Evolutionary conservation across 2,797 vertebrate genomes (phyloP).

Genomic region (Loriculus beryllinus): DNA sequence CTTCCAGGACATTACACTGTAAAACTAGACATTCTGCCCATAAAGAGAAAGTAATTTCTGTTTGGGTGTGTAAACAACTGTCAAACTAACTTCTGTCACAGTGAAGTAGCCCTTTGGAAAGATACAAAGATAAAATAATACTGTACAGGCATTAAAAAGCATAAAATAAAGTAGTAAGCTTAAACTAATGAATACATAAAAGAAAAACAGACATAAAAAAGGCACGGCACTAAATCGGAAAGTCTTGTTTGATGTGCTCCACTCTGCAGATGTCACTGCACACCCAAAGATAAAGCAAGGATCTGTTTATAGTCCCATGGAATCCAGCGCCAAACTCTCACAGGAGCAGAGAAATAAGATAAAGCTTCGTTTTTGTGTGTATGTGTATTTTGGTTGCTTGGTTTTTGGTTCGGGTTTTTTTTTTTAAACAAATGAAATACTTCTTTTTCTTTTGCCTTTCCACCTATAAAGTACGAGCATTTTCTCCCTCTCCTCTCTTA

Average conservation of each 20-base stretch:
- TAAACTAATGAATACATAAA: neutral
- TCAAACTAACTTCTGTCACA: neutral
- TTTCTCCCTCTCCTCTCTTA: neutral
- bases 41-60: neutral
- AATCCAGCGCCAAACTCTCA: neutral
- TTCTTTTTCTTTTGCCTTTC: neutral
- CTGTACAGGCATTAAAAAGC: neutral
- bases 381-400: neutral
- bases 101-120: neutral
- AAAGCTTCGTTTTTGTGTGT: neutral
- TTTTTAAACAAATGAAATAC: neutral
- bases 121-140: neutral
- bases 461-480: neutral
- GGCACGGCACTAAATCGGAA: neutral
- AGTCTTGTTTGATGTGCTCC: neutral
- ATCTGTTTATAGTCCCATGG: neutral
- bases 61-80: neutral
- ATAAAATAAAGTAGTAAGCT: neutral
- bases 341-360: neutral
- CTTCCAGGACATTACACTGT: neutral
- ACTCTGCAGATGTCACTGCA: constrained; percentile 64
- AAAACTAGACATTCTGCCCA: neutral
- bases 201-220: neutral
- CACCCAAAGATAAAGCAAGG: neutral
- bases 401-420: neutral